Evolutionary conservation across 1,140 invertebrate species (phyloP).

Genomic region (Marisa cornuarietis): DNA sequence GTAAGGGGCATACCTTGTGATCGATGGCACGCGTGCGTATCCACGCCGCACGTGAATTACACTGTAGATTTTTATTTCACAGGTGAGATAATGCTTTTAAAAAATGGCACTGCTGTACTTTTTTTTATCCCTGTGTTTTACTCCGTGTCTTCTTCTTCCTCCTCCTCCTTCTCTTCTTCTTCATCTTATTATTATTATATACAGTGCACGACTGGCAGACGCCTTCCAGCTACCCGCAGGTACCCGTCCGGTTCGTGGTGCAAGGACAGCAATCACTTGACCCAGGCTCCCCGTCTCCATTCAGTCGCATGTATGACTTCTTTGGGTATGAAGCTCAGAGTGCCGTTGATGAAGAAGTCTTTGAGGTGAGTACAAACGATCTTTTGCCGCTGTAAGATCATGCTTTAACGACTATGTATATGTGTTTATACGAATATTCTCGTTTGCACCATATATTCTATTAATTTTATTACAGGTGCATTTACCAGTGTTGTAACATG

Average conservation of each 20-base stretch:
- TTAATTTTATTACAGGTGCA: neutral
- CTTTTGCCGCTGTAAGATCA: neutral
- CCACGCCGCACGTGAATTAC: neutral
- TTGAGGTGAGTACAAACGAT: slow-evolving; percentile 31
- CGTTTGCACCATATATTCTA: neutral
- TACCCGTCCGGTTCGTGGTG: slow-evolving; percentile 35
- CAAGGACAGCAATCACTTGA: slow-evolving; percentile 15
- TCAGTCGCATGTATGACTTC: slow-evolving; percentile 37
- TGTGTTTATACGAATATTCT: neutral
- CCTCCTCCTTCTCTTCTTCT: slow-evolving; percentile 9
- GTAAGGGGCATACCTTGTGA: slow-evolving; percentile 11
- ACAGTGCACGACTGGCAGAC: slow-evolving; percentile 27
- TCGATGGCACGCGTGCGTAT: slow-evolving; percentile 12
- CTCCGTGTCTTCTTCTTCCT: neutral
- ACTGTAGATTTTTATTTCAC: slow-evolving; percentile 19
- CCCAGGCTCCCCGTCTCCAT: slow-evolving; percentile 9
- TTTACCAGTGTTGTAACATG: neutral
- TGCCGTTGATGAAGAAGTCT: slow-evolving; percentile 22
- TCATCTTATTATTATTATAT: neutral
- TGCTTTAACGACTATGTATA: neutral
- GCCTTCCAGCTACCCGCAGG: slow-evolving; percentile 24
- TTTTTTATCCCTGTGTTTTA: neutral
- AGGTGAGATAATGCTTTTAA: neutral
- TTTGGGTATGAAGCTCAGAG: slow-evolving; percentile 34
- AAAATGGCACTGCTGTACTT: neutral